Conservation (phyloP, 2,888 invertebrate species). For the Cataglyphis albicans region DNA sequence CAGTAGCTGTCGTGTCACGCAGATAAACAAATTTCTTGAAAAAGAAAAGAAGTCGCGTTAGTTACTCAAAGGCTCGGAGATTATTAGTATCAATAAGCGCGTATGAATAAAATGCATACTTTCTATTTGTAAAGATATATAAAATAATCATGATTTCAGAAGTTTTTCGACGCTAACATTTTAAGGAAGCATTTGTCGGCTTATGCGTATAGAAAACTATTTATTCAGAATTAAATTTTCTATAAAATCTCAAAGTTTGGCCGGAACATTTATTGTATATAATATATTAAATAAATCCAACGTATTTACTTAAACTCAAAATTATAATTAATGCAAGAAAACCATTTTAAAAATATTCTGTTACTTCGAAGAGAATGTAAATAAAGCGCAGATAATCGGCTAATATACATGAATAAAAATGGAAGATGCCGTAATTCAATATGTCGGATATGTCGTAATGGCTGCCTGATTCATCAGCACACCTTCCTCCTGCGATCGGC, state of each 20-base stretch:
- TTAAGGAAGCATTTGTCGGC: too few relatives aligned
- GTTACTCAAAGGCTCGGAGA: constrained; percentile 50
- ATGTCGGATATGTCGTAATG: background rate
- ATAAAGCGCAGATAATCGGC: background rate
- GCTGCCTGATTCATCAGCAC: constrained; percentile 24
- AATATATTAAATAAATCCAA: background rate
- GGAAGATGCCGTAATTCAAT: background rate
- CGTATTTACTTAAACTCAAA: background rate
- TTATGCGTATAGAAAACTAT: too few relatives aligned
- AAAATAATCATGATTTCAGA: too few relatives aligned
- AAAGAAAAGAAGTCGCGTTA: background rate
- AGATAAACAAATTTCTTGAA: constrained; percentile 64
- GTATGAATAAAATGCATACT: background rate
- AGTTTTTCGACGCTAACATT: too few relatives aligned
- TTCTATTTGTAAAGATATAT: too few relatives aligned
- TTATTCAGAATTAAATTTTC: too few relatives aligned
- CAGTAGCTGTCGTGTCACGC: constrained; percentile 24
- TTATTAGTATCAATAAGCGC: background rate
- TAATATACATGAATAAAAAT: constrained; percentile 19
- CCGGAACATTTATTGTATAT: too few relatives aligned
- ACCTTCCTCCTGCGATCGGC: constrained; percentile 9
- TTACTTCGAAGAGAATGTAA: background rate
- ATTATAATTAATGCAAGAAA: background rate
- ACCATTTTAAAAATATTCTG: background rate
- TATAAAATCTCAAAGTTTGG: too few relatives aligned